Base-by-base conservation (phyloP, 2,888 invertebrate species). In the Erebia epiphron region DNA sequence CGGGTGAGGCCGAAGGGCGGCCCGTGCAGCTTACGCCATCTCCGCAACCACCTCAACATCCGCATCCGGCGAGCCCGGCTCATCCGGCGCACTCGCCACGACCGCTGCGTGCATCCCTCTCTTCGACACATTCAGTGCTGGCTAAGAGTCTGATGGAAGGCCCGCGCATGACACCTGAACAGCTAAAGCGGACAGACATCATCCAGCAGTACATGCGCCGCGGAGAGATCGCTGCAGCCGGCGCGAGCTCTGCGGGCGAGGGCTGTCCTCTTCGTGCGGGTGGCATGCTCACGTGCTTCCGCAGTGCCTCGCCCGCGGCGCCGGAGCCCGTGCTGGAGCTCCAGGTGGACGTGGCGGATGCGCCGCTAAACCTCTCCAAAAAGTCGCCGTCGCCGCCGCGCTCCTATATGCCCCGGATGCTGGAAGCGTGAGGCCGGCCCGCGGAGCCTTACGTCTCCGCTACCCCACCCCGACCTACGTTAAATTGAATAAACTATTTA, bases 171-270 rank as follows among this genome's bases (percentile, higher is more conserved):
- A 98, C 97, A 58, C 97, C 98, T 67, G 98, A 98, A 89, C 98
- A 98, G 92, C 95, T 97, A 90, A 98, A 98, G 88, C 96, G 98
- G 82, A 97, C 97, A 50, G 98, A 98, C 89, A 96, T 98, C 83
- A 97, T 98, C 85, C 98, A 98, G 90, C 97, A 97, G 86, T 97
- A 97, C 89, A 97, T 98, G 87, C 97, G 98, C 95, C 95, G 97
- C 73, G 96, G 95, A 3, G 96, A 96, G 79, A 88, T 93, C 10
- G 86, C 89, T 70, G 83, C 84, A 26, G 82, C 85, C 13, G 88
- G 92, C 0, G 93, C 94, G 8, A 92, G 94, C 1, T 92, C 94
- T 74, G 91, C 94, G 74, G 72, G 77, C 90, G 95, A 80, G 89
- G 83, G 80, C 72, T 90, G 91, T 82, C 89, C 91, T 75, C 81